Conservation (phyloP, 2,113 vertebrate species). For the Gopherus evgoodei region DNA sequence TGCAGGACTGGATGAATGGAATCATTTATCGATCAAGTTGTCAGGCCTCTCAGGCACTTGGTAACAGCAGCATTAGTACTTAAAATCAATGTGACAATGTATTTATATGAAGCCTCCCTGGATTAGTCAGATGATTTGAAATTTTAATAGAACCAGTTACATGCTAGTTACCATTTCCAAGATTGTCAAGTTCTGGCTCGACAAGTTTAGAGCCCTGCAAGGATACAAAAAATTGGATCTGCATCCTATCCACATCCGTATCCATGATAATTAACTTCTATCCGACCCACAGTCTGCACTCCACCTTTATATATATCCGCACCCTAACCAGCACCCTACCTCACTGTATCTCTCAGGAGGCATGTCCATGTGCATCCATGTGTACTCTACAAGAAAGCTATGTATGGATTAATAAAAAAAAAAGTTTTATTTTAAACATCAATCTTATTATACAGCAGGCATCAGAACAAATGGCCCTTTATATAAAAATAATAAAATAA, state of each 20-base stretch:
- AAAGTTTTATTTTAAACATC: not conserved
- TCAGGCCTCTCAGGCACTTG: conserved; percentile 50
- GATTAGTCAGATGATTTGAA: conserved; percentile 40
- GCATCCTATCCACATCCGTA: fast-evolving
- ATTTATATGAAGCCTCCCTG: conserved; percentile 39
- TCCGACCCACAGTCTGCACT: not conserved
- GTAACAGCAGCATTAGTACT: conserved; percentile 59
- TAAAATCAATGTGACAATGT: conserved; percentile 71
- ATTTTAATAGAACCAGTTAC: conserved; percentile 36
- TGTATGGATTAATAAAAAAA: not conserved
- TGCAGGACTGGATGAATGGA: conserved; percentile 54
- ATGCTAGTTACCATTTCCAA: not conserved
- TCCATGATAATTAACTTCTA: not conserved
- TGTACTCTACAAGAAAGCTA: not conserved
- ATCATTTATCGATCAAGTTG: conserved; percentile 69
- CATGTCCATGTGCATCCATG: too few species aligned
- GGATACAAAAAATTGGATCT: not conserved
- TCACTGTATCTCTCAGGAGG: not conserved
- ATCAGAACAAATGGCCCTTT: not conserved
- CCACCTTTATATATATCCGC: not conserved
- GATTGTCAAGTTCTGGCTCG: not conserved
- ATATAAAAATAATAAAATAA: not conserved
- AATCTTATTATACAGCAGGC: not conserved
- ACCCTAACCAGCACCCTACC: not conserved
- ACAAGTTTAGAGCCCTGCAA: not conserved